Evolutionary conservation across 2,113 vertebrate species (phyloP).

Genomic region (Pteruthius melanotis): DNA sequence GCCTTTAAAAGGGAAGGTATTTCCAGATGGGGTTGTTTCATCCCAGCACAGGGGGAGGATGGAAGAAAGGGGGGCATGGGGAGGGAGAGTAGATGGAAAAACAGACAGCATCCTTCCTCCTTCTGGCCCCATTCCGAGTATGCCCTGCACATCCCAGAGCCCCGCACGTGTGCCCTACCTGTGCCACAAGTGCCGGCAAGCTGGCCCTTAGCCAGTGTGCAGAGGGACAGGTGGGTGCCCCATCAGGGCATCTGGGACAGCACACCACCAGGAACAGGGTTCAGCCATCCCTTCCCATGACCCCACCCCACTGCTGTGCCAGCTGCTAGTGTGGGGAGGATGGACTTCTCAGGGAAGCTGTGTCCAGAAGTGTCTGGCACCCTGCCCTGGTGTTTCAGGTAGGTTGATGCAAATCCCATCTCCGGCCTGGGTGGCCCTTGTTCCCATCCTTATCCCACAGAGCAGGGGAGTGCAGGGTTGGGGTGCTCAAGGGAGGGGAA

Average conservation of each 20-base stretch:
- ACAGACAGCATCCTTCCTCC: constrained; percentile 31
- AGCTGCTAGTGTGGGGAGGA: not conserved
- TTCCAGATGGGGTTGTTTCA: constrained; percentile 54
- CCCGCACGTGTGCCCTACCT: not conserved
- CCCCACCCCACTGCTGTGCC: not conserved
- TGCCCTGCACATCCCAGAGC: not conserved
- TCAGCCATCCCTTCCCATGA: not conserved
- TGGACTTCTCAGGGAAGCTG: not conserved
- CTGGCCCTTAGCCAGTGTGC: not conserved
- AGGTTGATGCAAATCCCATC: too few species aligned
- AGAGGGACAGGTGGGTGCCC: not conserved
- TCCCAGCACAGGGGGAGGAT: not conserved
- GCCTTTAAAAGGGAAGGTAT: constrained; percentile 70
- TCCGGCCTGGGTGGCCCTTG: too few species aligned
- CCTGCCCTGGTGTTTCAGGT: not conserved
- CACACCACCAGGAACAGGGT: not conserved
- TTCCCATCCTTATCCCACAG: not conserved
- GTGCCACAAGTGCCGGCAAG: rapidly evolving
- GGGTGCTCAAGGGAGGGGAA: not conserved
- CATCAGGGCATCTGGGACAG: not conserved
- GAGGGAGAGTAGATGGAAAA: constrained; percentile 40
- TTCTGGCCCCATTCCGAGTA: not conserved
- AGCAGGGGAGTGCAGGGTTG: not conserved
- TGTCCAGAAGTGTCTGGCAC: not conserved
- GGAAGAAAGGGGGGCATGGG: not conserved